phyloP scores from a whole-genome alignment of 2,888 invertebrate genomes.

The Drosophila longiperda region DNA sequence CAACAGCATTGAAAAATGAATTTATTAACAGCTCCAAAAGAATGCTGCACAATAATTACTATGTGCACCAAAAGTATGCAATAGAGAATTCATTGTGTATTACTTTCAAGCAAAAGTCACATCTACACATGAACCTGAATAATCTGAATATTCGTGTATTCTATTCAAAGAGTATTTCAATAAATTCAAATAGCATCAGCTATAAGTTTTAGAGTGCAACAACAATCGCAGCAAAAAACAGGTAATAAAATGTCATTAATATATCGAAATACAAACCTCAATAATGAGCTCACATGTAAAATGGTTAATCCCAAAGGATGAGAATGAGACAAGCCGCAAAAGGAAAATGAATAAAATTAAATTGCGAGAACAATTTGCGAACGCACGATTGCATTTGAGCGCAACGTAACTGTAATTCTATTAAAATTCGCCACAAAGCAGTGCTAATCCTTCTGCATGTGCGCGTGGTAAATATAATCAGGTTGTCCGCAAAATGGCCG shows the following conservation, averaged over 20 bases:
- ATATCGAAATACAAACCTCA: slow-evolving; percentile 44
- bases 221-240: slow-evolving; percentile 12
- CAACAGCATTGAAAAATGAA: background rate
- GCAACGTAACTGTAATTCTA: slow-evolving; percentile 68
- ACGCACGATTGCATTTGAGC: slow-evolving; percentile 31
- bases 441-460: slow-evolving; percentile 64
- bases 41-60: background rate
- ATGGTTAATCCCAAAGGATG: background rate
- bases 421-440: slow-evolving; percentile 71
- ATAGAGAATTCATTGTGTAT: background rate
- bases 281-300: slow-evolving; percentile 57
- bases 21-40: background rate
- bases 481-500: slow-evolving; percentile 57
- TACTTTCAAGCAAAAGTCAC: background rate
- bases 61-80: background rate
- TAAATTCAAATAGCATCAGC: slow-evolving; percentile 19
- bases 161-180: slow-evolving; percentile 13
- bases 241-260: slow-evolving; percentile 25
- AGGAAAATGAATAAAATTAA: background rate
- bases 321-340: slow-evolving; percentile 11
- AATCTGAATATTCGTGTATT: background rate
- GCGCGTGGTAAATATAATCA: slow-evolving; percentile 58
- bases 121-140: background rate
- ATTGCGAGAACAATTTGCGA: slow-evolving; percentile 22
- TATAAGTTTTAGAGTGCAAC: slow-evolving; percentile 33